A percentile compares a stretch with the other conserved stretches of the same genome.
phyloP scores from a whole-genome alignment of 2,113 vertebrate species.

The Macrotis lagotis region DNA sequence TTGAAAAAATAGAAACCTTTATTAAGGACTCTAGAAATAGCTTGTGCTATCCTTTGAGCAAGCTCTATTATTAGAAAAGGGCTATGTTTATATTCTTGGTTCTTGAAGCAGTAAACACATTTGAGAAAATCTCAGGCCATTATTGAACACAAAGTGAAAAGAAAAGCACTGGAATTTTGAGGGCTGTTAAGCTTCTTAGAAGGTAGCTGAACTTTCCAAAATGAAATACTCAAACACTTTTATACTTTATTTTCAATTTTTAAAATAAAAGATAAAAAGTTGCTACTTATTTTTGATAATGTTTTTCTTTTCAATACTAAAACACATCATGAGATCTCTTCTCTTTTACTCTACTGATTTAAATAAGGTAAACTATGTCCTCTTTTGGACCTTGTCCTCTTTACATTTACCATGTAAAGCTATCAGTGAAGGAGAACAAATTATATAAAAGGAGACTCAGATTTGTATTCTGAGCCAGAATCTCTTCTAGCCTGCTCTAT shows the following conservation, averaged over 20 bases:
- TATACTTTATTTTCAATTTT: neutral
- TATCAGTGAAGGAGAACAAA: neutral
- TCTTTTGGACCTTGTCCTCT: neutral
- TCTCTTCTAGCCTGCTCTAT: neutral
- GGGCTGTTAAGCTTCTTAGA: slow-evolving; percentile 32
- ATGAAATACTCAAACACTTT: slow-evolving; percentile 9
- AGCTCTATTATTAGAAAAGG: neutral
- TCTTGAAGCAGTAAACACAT: slow-evolving; percentile 13
- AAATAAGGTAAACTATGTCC: neutral
- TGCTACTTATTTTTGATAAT: neutral
- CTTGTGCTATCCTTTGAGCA: neutral
- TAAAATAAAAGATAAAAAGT: neutral
- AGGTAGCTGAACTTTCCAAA: slow-evolving; percentile 43
- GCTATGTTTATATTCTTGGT: slow-evolving; percentile 31
- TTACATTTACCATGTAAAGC: neutral
- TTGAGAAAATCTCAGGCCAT: slow-evolving; percentile 40
- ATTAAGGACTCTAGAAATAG: slow-evolving; percentile 1
- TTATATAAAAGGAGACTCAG: neutral
- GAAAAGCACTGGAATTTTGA: slow-evolving; percentile 35
- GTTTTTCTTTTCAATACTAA: neutral
- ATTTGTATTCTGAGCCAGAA: neutral
- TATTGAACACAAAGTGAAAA: slow-evolving; percentile 63
- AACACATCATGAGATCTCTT: neutral
- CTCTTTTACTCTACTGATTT: neutral
- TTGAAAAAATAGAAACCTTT: slow-evolving; percentile 1